phyloP scores from a whole-genome alignment of 2,888 invertebrate species.

The Cremastobaeus sp. region DNA sequence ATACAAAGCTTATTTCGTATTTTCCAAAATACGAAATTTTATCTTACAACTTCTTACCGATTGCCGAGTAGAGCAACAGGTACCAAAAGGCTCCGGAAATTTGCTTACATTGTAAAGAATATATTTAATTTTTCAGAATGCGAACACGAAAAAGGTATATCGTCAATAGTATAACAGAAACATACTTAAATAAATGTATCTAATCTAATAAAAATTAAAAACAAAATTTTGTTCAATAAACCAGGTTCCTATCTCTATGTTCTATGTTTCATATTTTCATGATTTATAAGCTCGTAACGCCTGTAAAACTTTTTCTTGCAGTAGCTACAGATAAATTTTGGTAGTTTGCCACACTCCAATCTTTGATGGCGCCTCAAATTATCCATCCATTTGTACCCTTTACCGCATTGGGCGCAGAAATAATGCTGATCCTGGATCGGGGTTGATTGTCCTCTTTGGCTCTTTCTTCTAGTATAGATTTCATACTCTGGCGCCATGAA shows the following conservation, averaged over 20 bases:
- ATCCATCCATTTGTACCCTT: constrained; percentile 76
- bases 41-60: no score
- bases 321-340: constrained; percentile 71
- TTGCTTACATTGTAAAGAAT: no score
- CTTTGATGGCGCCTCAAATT: constrained; percentile 76
- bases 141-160: no score
- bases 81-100: no score
- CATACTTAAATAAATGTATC: no score
- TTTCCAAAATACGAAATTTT: no score
- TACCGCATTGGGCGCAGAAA: constrained; percentile 76
- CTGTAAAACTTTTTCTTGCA: constrained; percentile 78
- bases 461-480: constrained; percentile 32
- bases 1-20: no score
- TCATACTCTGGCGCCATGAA: constrained; percentile 64
- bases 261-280: constrained; percentile 67
- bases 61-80: no score
- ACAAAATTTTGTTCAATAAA: constrained; percentile 8
- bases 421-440: constrained; percentile 68
- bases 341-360: constrained; percentile 76
- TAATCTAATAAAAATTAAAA: no score
- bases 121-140: no score
- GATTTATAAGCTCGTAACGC: constrained; percentile 79
- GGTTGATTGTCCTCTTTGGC: constrained; percentile 55
- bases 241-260: no score
- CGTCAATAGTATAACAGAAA: no score